Evolutionary conservation across 2,113 vertebrate species (phyloP), one percentile per base, ranked within the genome.

Genomic region (Lichenostomus cassidix): DNA sequence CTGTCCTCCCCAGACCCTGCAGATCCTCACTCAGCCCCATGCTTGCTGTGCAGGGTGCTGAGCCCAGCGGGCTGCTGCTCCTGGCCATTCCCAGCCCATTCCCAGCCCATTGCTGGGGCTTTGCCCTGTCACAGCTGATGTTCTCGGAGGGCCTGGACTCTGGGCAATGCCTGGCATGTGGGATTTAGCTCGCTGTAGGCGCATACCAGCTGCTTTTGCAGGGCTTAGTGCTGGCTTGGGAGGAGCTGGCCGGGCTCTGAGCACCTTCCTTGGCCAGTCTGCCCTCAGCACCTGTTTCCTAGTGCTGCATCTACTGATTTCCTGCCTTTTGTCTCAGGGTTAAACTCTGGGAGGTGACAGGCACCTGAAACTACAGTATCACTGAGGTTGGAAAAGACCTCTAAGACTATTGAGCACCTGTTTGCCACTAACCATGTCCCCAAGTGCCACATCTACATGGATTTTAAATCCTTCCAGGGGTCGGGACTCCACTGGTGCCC

Each of bases 371-470:
- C 55, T 25, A 16, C 7, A 62, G 55, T 41, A 27, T 33, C 47
- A 11, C 22, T 63, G 70, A 42, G 25, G 25, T 0, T 63, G 22
- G 41, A 12, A 41, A 39, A n/a, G 39, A 9, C 12, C 27, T 59
- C 28, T 17, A 0, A 35, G 41, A 23, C 7, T 25, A 27, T 16
- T 0, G 1, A 46, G 41, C 29, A 15, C 22, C 0, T 19, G 49
- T 53, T 28, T 28, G 28, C 10, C 44, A 7, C 33, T 52, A 5
- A 20, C 5, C 21, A 0, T 7, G 41, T 69, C 35, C 70, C 35
- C 41, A 49, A 0, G 21, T 55, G 22, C 25, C 63, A 49, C 18
- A 13, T 63, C 39, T 47, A 7, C 1, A 0, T 23, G 21, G 25
- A 9, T 47, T 75, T 27, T 55, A 41, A 47, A 7, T 20, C 12